Conservation (phyloP, 2,797 vertebrate genomes). For the Hydrophis major region DNA sequence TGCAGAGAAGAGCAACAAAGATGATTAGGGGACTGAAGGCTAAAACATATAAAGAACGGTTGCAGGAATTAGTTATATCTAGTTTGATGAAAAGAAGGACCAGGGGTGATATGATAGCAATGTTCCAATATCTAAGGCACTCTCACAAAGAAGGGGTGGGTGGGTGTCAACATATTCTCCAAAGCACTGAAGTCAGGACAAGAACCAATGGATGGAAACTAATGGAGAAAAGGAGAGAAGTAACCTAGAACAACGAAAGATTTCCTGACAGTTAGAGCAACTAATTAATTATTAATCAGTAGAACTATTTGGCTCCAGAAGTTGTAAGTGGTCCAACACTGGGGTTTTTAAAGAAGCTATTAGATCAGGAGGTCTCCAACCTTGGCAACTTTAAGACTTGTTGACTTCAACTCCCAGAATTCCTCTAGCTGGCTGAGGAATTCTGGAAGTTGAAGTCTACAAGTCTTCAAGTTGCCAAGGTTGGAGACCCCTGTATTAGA, state of each 20-base stretch:
- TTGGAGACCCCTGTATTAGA: background rate
- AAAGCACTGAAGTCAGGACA: background rate
- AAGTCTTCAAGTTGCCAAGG: no score
- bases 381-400: no score
- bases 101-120: background rate
- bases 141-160: background rate
- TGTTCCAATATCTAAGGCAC: background rate
- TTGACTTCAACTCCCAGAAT: no score
- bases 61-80: background rate
- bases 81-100: background rate
- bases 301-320: background rate
- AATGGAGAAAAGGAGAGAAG: background rate
- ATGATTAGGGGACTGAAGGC: background rate
- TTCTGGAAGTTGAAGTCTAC: no score
- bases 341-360: background rate
- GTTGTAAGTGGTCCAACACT: background rate
- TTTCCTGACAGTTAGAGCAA: background rate
- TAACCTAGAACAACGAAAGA: background rate
- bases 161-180: no score
- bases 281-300: background rate
- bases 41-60: background rate
- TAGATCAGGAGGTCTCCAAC: background rate
- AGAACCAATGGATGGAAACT: background rate
- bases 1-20: background rate
- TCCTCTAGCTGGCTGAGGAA: no score